Evolutionary conservation across 1,140 invertebrate species (phyloP).

Genomic region (Euwallacea fornicatus): DNA sequence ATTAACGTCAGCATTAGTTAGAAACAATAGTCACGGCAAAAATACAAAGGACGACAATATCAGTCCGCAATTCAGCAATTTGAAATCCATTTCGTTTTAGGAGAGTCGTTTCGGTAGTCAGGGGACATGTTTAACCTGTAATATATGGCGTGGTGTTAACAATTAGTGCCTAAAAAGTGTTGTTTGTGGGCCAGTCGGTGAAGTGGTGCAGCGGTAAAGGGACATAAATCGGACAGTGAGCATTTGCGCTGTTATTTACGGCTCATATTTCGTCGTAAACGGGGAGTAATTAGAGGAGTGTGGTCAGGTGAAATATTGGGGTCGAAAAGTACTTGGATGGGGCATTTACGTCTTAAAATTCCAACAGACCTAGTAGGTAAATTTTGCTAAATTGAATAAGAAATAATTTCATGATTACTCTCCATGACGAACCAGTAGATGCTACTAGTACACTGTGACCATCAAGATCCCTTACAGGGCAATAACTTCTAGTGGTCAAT

Average conservation of each 20-base stretch:
- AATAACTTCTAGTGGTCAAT: too few relatives aligned
- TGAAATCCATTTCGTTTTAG: constrained; percentile 33
- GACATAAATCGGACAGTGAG: constrained; percentile 52
- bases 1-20: too few relatives aligned
- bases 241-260: constrained; percentile 53
- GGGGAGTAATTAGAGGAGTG: constrained; percentile 54
- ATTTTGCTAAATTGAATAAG: too few relatives aligned
- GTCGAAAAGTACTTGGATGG: constrained; percentile 36
- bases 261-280: constrained; percentile 54
- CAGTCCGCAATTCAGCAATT: constrained; percentile 29
- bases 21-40: background rate
- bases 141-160: constrained; percentile 44
- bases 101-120: constrained; percentile 12
- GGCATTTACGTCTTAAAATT: background rate
- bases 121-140: constrained; percentile 37
- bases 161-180: constrained; percentile 46
- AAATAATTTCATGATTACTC: too few relatives aligned
- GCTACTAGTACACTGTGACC: too few relatives aligned
- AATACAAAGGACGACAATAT: background rate
- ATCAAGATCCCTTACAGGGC: too few relatives aligned
- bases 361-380: background rate
- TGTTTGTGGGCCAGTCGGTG: constrained; percentile 43
- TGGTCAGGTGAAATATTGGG: constrained; percentile 54
- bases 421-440: too few relatives aligned
- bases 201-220: constrained; percentile 42